Evolutionary conservation across 2,797 vertebrate genomes (phyloP).

Genomic region (Aldrovandia affinis): DNA sequence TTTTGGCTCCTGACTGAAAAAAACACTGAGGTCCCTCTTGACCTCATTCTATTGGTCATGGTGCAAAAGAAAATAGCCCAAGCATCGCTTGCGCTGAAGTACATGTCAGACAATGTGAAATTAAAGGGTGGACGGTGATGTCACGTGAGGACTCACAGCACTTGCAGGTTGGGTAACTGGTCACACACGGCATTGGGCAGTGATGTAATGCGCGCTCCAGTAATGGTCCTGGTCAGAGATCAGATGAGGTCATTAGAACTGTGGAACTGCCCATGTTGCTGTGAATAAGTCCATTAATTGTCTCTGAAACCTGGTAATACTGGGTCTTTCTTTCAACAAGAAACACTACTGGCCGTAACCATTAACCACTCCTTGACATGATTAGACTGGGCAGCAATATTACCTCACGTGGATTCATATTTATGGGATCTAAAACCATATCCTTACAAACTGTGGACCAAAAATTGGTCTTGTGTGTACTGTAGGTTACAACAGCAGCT

Average conservation of each 20-base stretch:
- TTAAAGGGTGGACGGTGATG: conserved; percentile 18
- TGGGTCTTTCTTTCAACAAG: neutral
- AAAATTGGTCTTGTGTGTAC: neutral
- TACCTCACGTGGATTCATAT: neutral
- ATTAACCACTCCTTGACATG: neutral
- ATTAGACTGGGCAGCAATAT: neutral
- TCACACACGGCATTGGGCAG: conserved; percentile 83
- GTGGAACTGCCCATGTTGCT: neutral
- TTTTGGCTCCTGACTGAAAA: neutral
- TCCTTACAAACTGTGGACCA: conserved; percentile 1
- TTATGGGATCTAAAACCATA: conserved; percentile 1
- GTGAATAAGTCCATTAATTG: conserved; percentile 12
- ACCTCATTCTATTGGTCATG: conserved; percentile 10
- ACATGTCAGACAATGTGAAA: neutral
- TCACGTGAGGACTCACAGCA: conserved; percentile 79
- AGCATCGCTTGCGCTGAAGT: neutral
- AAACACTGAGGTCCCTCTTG: neutral
- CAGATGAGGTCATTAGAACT: conserved; percentile 22
- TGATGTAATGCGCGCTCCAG: conserved; percentile 84
- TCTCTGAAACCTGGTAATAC: neutral
- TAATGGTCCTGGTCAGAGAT: conserved; percentile 81
- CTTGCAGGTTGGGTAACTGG: conserved; percentile 87
- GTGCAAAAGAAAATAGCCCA: neutral
- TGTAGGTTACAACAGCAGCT: neutral
- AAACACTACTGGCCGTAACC: neutral